Evolutionary conservation across 2,797 vertebrate genomes (phyloP), one percentile per base, ranked within the genome.

Genomic region (Erpetoichthys calabaricus): DNA sequence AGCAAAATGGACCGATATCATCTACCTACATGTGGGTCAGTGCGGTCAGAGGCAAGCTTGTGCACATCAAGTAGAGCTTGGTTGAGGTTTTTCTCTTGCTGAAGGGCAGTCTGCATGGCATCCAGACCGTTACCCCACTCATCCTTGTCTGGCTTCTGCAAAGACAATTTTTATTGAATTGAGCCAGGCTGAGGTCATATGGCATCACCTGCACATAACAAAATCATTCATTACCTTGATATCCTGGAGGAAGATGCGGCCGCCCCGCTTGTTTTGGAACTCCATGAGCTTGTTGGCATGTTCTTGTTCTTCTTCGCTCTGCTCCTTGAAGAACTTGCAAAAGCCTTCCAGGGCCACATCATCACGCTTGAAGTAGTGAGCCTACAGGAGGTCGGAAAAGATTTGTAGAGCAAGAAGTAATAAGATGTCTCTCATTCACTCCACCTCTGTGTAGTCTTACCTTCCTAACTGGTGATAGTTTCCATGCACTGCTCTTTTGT

Each of bases 61-160:
- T 91, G 85, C 65, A 91, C 77, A 6, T 91, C 86, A 41, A 91
- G 63, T 61, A 96, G 80, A 2, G 91, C 86, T 60, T 91, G 87
- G 80, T 95, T 98, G 63, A 96, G 88, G 0, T 70, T 91, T 67
- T 92, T 95, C 74, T 96, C 94, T 82, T 97, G 75, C 72, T 90
- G 80, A 65, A 97, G 73, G 4, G 92, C 88, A 1, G 80, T 86
- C 69, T 91, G 85, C 88, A 98, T 85, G 7, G 93, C 93, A 47
- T 88, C 91, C 68, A 96, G 79, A 0, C 92, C 93, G 0, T 70
- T 92, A 25, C 88, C 91, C 94, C 94, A 98, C 68, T 92, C 88
- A 51, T 94, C 89, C 8, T 83, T 84, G 7, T 95, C 92, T 0
- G 94, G 92, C 67, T 95, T 97, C 94, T 97, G 59, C 9, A n/a